Conservation (phyloP, 2,888 invertebrate species). For the Coleophora deauratella region DNA sequence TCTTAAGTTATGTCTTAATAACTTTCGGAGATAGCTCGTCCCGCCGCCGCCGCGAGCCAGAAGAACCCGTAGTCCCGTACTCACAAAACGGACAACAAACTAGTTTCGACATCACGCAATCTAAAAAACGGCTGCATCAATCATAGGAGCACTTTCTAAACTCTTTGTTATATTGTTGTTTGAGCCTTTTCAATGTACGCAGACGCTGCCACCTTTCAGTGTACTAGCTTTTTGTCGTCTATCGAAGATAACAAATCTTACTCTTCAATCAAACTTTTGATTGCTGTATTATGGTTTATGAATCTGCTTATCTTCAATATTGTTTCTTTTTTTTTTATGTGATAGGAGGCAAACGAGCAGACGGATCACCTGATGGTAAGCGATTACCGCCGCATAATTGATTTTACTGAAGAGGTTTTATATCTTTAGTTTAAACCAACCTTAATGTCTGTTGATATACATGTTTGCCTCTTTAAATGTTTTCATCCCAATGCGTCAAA, state of each 20-base stretch:
- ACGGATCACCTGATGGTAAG: no score
- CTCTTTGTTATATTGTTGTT: constrained; percentile 41
- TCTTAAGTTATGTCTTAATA: no score
- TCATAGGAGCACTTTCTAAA: constrained; percentile 60
- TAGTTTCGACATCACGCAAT: constrained; percentile 41
- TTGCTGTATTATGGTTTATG: no score
- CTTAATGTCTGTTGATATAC: no score
- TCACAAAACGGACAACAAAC: constrained; percentile 29
- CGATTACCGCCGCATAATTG: no score
- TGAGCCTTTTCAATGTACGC: constrained; percentile 19
- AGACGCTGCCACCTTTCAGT: constrained; percentile 1
- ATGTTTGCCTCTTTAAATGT: no score
- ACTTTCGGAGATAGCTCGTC: neutral
- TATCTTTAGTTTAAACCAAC: no score
- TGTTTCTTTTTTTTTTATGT: no score
- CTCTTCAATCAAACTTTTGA: neutral
- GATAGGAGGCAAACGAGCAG: no score
- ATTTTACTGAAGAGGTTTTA: no score
- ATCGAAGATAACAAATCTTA: constrained; percentile 1
- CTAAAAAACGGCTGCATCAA: constrained; percentile 40
- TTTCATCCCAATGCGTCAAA: neutral
- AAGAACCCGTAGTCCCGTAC: constrained; percentile 7
- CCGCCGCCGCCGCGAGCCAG: constrained; percentile 12
- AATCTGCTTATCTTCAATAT: no score
- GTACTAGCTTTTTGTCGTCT: constrained; percentile 1